A percentile compares a stretch with the other conserved stretches of the same genome.
These are phyloP conservation scores for Gorsachius goisagi DNA, from an alignment of 2,113 vertebrate genomes.

Conservation along the genomic window DNA sequence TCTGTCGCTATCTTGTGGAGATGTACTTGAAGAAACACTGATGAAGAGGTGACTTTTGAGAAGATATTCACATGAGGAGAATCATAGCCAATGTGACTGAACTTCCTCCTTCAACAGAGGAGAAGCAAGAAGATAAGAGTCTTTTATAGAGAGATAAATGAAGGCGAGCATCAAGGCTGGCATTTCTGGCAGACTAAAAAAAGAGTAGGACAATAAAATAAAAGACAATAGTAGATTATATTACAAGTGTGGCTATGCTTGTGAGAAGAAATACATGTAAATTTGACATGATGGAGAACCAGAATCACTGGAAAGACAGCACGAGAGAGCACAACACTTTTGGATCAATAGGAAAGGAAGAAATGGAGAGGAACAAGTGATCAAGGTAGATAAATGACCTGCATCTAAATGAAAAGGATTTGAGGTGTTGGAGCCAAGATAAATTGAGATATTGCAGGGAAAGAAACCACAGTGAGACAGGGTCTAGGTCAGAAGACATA, in stretches of 20 bases:
- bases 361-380: neutral
- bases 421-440: neutral
- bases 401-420: neutral
- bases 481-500: neutral
- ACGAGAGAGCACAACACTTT: neutral
- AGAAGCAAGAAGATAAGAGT: neutral
- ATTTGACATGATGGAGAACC: neutral
- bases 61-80: neutral
- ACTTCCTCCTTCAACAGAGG: neutral
- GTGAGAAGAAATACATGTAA: neutral
- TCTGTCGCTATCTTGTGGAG: neutral
- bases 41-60: neutral
- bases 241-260: neutral
- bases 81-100: neutral
- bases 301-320: neutral
- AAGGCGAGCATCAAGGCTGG: neutral
- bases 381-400: neutral
- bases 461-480: neutral
- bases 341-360: neutral
- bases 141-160: neutral
- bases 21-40: neutral
- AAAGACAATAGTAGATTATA: neutral
- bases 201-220: neutral
- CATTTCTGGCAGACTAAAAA: neutral
- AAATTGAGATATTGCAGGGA: neutral